Conservation (phyloP, 2,113 vertebrate species). For the Bothrops jararaca region DNA sequence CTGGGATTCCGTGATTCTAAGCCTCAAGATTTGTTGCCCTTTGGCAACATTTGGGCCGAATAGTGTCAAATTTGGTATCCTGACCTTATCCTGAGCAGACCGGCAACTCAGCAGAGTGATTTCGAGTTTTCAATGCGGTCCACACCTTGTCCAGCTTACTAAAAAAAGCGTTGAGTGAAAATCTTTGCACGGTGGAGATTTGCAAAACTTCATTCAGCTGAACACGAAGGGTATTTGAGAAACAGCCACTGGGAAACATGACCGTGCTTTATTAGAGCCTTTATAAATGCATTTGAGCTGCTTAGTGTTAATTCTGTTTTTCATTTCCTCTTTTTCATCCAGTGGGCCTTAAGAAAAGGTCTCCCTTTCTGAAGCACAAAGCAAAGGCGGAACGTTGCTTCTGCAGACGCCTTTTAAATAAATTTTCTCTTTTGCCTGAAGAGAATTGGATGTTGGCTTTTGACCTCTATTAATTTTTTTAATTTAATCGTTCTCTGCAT, state of each 20-base stretch:
- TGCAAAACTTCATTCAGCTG: constrained; percentile 24
- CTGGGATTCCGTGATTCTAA: neutral
- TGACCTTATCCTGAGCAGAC: neutral
- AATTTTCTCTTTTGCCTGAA: constrained; percentile 59
- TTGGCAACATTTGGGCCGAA: no score
- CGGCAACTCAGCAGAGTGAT: neutral
- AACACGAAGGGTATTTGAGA: constrained; percentile 36
- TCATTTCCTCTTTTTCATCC: constrained; percentile 56
- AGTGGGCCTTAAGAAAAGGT: constrained; percentile 58
- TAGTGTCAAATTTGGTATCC: neutral
- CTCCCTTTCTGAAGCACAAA: constrained; percentile 55
- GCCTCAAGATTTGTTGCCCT: neutral
- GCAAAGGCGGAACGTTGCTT: constrained; percentile 17
- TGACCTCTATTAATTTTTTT: constrained; percentile 65
- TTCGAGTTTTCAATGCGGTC: neutral
- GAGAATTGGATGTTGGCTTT: constrained; percentile 61
- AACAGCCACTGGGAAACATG: constrained; percentile 36
- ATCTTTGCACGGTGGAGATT: neutral
- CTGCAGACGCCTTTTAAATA: constrained; percentile 57
- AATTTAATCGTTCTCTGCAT: constrained; percentile 55
- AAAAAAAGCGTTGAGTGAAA: neutral
- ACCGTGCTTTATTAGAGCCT: neutral
- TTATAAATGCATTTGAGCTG: constrained; percentile 29
- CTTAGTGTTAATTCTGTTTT: constrained; percentile 45
- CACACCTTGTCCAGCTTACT: neutral